Evolutionary conservation across 1,140 invertebrate genomes (phyloP), one percentile per base, ranked within the genome.

Genomic region (Caerostris darwini): DNA sequence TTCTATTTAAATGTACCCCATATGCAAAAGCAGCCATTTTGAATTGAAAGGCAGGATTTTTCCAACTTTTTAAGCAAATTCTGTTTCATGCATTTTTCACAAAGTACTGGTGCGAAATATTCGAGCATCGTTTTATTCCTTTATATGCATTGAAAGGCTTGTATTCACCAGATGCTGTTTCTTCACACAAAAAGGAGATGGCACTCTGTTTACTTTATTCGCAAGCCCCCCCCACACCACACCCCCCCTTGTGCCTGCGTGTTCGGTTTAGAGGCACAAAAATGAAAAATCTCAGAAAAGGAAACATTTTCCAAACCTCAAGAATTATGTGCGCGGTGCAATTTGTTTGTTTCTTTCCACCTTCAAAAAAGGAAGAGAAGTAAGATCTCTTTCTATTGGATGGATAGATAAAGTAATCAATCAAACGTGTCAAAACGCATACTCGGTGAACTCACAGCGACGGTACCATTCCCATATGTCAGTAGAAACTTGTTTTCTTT

Each of bases 351-450:
- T 58, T 50, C 5, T 83, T 83, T 34, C 57, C 8, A 56, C 53
- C 0, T 58, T 57, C 8, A n/a, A 56, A 83, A 58, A 34, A 34
- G 0, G 0, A 34, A 34, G 34, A 34, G 34, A 1, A 34, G 34
- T 56, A 83, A n/a, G 54, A 17, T 10, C 14, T 83, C 7, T n/a
- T 57, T 57, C 54, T 56, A 58, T 14, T 1, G 17, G 54, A 56
- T 57, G 5, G 82, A 19, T 58, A 83, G 82, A 83, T 83, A 19
- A 58, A 83, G 10, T 83, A 54, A 83, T 83, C 54, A 83, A 83
- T 83, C 82, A 57, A 58, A 83, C 53, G 82, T 58, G 82, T 83
- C 82, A 83, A 83, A 83, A 83, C 12, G 19, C 19, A 58, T 83
- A 58, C 19, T 83, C 7, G 3, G 7, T 0, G 71, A 77, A 14